Percentiles rank a stretch among this genome's conserved stretches.
Evolutionary conservation across 2,113 vertebrate genomes (phyloP).

Genomic region (Mormyrus lacerda): DNA sequence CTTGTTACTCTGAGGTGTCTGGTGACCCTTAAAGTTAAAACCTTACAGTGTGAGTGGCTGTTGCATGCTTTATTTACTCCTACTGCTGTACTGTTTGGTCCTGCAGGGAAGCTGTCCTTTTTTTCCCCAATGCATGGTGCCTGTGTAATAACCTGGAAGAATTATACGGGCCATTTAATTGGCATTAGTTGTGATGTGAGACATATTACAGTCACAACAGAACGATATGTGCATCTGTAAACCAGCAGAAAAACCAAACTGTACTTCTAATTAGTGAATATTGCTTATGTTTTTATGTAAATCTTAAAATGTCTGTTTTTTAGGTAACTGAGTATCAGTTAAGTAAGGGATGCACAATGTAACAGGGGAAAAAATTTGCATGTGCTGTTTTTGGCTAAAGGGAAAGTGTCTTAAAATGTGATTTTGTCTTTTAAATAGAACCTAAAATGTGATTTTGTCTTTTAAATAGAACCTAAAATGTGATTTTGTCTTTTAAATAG

Average conservation of each 20-base stretch:
- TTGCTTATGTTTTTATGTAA: not conserved
- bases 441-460: not conserved
- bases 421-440: not conserved
- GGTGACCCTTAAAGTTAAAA: constrained; percentile 58
- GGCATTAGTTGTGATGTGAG: not conserved
- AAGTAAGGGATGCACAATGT: not conserved
- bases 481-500: not conserved
- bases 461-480: not conserved
- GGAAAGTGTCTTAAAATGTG: not conserved
- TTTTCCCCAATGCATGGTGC: not conserved
- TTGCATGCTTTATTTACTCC: not conserved
- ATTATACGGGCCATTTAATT: not conserved
- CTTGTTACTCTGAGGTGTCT: constrained; percentile 56
- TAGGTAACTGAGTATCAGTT: not conserved
- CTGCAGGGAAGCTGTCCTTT: not conserved
- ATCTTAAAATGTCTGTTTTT: not conserved
- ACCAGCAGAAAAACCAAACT: not conserved
- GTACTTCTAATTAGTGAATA: not conserved
- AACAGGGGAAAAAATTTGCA: not conserved
- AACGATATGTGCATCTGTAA: not conserved
- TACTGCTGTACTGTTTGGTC: not conserved
- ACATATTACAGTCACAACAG: not conserved
- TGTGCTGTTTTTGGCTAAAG: not conserved
- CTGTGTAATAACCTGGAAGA: not conserved
- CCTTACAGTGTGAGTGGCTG: not conserved